Conservation (phyloP, 30 jellyfish, hydroid and myxozoan species). For the Cassiopea xamachana region DNA sequence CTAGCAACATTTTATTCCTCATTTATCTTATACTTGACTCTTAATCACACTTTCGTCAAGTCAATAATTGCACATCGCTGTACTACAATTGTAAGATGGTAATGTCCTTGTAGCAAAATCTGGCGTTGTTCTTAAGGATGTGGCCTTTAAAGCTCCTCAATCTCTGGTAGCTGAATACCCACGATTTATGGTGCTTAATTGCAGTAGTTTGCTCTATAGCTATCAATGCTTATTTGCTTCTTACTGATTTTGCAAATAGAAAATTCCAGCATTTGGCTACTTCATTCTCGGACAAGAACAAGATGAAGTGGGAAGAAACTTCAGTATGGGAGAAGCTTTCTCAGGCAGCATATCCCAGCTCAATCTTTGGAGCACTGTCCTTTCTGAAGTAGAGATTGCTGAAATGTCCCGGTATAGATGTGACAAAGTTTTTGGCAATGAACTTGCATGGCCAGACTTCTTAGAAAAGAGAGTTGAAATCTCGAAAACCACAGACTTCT, state of each 20-base stretch:
- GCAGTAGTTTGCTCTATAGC: not conserved
- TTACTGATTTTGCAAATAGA: not conserved
- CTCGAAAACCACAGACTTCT: conserved; percentile 66
- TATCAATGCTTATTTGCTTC: not conserved
- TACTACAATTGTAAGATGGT: too few species aligned
- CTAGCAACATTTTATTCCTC: too few species aligned
- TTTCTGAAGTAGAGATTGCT: conserved; percentile 63
- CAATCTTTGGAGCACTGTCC: conserved; percentile 84
- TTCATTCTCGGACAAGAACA: conserved; percentile 97
- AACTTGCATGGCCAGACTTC: conserved; percentile 97
- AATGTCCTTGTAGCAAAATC: too few species aligned
- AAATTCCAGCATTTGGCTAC: conserved; percentile 78
- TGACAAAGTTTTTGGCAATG: conserved; percentile 75
- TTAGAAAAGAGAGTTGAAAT: conserved; percentile 56
- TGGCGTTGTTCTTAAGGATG: too few species aligned
- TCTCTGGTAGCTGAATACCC: too few species aligned
- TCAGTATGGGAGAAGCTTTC: conserved; percentile 96
- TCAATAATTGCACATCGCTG: too few species aligned
- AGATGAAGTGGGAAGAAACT: conserved; percentile 98
- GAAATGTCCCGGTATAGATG: conserved; percentile 92
- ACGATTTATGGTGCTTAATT: too few species aligned
- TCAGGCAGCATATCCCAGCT: conserved; percentile 89
- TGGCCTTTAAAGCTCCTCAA: too few species aligned
- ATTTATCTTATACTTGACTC: too few species aligned
- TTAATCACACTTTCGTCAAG: too few species aligned